phyloP scores from a whole-genome alignment of 2,797 vertebrate genomes.

The Crenuchus spilurus region DNA sequence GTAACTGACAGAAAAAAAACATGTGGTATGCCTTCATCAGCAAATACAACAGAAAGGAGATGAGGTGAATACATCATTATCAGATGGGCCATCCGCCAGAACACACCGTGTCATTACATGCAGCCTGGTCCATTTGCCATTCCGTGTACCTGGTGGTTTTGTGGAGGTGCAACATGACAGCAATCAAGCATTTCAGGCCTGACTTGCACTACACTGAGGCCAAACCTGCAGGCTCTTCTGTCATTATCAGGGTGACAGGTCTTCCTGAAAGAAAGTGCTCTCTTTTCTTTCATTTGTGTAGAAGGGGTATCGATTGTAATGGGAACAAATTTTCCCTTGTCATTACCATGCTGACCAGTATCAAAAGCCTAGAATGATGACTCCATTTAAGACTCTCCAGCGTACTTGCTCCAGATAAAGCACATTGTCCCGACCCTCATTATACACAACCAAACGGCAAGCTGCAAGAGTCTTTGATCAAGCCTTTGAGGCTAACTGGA shows the following conservation, averaged over 20 bases:
- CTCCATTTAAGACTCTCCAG: conserved; percentile 69
- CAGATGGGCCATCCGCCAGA: conserved; percentile 19
- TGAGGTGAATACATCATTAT: conserved; percentile 40
- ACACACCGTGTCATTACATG: conserved; percentile 32
- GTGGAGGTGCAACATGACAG: conserved; percentile 35
- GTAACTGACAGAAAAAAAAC: background rate
- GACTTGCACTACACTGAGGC: conserved; percentile 43
- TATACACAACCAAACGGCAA: conserved; percentile 73
- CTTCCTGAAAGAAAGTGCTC: conserved; percentile 53
- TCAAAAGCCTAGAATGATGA: conserved; percentile 72
- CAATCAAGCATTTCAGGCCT: conserved; percentile 53
- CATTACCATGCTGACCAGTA: conserved; percentile 73
- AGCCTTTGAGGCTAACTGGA: conserved; percentile 68
- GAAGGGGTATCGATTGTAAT: conserved; percentile 58
- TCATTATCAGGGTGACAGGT: conserved; percentile 55
- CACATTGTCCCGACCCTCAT: conserved; percentile 72
- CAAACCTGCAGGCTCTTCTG: conserved; percentile 51
- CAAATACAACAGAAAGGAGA: background rate
- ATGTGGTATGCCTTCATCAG: background rate
- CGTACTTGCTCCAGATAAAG: conserved; percentile 68
- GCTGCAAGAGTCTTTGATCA: conserved; percentile 70
- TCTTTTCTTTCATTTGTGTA: conserved; percentile 50
- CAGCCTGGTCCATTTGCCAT: conserved; percentile 47
- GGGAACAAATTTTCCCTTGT: conserved; percentile 44
- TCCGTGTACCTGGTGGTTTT: conserved; percentile 38